These are phyloP conservation scores for Urosaurus nigricauda DNA, from an alignment of 2,797 vertebrate genomes.

Conservation along the genomic window DNA sequence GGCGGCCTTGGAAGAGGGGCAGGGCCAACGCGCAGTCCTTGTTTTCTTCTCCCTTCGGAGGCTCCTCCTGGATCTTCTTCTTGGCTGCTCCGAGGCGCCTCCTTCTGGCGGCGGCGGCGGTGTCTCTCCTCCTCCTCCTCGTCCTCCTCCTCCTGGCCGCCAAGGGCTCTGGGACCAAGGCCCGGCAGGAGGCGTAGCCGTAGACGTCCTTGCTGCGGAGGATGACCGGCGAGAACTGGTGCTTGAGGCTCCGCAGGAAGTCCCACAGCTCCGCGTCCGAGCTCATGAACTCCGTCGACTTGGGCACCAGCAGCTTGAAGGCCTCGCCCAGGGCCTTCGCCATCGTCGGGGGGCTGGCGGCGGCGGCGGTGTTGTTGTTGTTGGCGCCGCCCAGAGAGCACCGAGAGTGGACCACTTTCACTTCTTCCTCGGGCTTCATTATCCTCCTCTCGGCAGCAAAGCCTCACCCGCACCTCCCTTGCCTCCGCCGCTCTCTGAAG, in stretches of 20 bases:
- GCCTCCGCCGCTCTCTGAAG: too few species aligned
- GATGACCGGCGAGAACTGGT: slow-evolving; percentile 84
- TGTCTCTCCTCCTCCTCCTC: background rate
- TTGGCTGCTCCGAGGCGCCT: slow-evolving; percentile 47
- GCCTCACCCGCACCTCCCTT: too few species aligned
- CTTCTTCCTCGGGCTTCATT: too few species aligned
- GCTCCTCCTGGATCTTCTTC: background rate
- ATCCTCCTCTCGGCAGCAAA: too few species aligned
- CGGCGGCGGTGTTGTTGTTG: too few species aligned
- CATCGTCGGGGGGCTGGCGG: too few species aligned
- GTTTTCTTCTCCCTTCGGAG: background rate
- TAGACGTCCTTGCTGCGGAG: slow-evolving; percentile 85
- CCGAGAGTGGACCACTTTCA: too few species aligned
- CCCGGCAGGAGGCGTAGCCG: slow-evolving; percentile 82
- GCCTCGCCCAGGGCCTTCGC: slow-evolving; percentile 81
- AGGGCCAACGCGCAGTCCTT: background rate
- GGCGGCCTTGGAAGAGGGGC: slow-evolving; percentile 62
- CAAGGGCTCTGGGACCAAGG: slow-evolving; percentile 77
- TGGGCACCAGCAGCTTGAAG: slow-evolving; percentile 83
- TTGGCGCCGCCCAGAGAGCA: too few species aligned
- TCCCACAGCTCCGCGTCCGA: slow-evolving; percentile 85
- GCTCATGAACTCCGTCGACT: slow-evolving; percentile 85
- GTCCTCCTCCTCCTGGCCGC: background rate
- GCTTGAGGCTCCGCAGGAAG: slow-evolving; percentile 85
- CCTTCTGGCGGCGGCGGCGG: slow-evolving; percentile 45